A percentile compares a stretch with the other conserved stretches of the same genome.
These are phyloP conservation scores for Sebastolobus alascanus DNA, from an alignment of 2,797 vertebrate species.

Conservation along the genomic window DNA sequence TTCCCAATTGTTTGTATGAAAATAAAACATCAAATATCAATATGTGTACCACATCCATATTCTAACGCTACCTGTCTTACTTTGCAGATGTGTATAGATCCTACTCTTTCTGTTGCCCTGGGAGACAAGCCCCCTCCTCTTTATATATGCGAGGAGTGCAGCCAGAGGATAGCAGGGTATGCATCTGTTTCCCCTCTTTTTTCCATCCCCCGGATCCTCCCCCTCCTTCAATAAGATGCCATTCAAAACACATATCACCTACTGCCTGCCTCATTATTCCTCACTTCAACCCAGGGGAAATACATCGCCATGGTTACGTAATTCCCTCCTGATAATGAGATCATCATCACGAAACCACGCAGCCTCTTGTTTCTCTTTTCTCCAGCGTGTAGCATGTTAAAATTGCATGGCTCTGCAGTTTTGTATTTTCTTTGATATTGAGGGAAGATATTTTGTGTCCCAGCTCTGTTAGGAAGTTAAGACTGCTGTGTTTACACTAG, in stretches of 20 bases:
- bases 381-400: constrained; percentile 30
- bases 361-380: constrained; percentile 63
- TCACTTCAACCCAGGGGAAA: constrained; percentile 64
- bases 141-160: constrained; percentile 99
- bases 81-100: constrained; percentile 98
- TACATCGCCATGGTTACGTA: constrained; percentile 78
- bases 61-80: constrained; percentile 34
- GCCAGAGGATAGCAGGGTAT: constrained; percentile 97
- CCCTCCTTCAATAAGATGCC: constrained; percentile 40
- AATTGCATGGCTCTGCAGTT: constrained; percentile 36
- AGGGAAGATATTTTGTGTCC: constrained; percentile 7
- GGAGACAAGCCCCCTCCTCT: constrained; percentile 98
- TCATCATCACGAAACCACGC: constrained; percentile 69
- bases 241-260: constrained; percentile 59
- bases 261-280: constrained; percentile 64
- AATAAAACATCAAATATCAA: background rate
- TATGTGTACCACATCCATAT: background rate
- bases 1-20: constrained; percentile 8
- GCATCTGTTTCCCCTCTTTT: constrained; percentile 69
- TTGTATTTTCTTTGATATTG: constrained; percentile 8
- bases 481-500: background rate
- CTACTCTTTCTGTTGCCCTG: constrained; percentile 95
- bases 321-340: constrained; percentile 76
- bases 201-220: constrained; percentile 12
- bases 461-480: constrained; percentile 6